Evolutionary conservation across 1,140 invertebrate species (phyloP), one percentile per base, ranked within the genome.

Genomic region (Zaprionus africanus): DNA sequence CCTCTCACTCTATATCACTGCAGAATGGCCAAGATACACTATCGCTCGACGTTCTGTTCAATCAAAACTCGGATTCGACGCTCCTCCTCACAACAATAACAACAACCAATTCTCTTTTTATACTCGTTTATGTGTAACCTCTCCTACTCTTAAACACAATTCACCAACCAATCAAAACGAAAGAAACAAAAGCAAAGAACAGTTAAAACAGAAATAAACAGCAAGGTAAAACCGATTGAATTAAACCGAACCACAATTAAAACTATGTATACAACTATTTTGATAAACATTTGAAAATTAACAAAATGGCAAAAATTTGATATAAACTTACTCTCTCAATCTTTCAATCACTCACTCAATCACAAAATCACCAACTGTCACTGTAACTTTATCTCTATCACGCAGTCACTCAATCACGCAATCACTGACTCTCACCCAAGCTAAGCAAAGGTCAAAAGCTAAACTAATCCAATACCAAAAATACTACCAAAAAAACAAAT

Each of bases 271-370:
- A 58, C 31, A 58, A 74, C 57, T 75, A 74, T 68, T 67, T 60
- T 56, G 58, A 74, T 53, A 68, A 74, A 56, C 22, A 61, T 31
- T 58, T 43, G 53, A 67, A 34, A 26, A 59, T 54, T 68, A 74
- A 74, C 57, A 61, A 74, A 74, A 57, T 61, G 53, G 4, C 31
- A 66, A 72, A 66, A 72, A 57, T 72, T 66, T 66, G 31, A 51
- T 53, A 72, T 71, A 76, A 63, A 76, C 65, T 51, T 70, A 64
- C 63, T 67, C 49, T 60, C 31, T 59, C 67, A 63, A 41, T 62
- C 60, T 54, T 49, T 62, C 43, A 43, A 24, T 41, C 71, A 69
- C 66, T 79, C 56, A 66, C 78, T 83, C 78, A 79, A 73, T 76
- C 73, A 82, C 80, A 75, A 15, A 71, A 71, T 63, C 68, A 63